Evolutionary conservation across 2,797 vertebrate species (phyloP).

Genomic region (Eleutherodactylus coqui): DNA sequence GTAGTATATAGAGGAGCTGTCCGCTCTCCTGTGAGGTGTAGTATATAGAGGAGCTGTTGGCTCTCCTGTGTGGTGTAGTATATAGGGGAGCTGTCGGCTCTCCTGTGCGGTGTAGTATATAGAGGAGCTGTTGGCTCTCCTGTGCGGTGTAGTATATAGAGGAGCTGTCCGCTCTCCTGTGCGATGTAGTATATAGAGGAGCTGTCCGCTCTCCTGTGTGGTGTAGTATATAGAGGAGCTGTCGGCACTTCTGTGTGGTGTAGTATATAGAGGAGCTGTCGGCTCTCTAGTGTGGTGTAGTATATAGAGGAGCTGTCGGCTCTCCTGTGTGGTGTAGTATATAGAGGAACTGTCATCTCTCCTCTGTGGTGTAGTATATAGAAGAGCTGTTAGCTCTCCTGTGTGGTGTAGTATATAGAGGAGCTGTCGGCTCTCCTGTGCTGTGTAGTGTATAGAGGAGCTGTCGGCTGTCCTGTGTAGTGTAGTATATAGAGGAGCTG

Average conservation of each 20-base stretch:
- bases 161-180: neutral
- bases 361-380: constrained; percentile 19
- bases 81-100: neutral
- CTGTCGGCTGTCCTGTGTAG: neutral
- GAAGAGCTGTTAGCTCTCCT: neutral
- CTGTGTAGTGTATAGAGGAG: constrained; percentile 8
- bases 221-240: constrained; percentile 2
- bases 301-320: neutral
- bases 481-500: constrained; percentile 9
- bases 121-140: constrained; percentile 1
- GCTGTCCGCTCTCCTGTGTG: neutral
- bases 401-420: constrained; percentile 25
- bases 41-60: neutral
- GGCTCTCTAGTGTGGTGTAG: constrained; percentile 2
- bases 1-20: neutral
- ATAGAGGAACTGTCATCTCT: constrained; percentile 15
- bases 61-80: constrained; percentile 18
- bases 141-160: constrained; percentile 17
- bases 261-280: neutral
- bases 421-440: constrained; percentile 2
- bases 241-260: constrained; percentile 12
- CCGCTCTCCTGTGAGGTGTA: neutral
- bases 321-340: neutral
- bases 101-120: constrained; percentile 18
- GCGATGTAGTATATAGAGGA: constrained; percentile 16